These are phyloP conservation scores for Gymnocephalus cernua DNA, from an alignment of 2,113 vertebrate genomes.

Conservation along the genomic window DNA sequence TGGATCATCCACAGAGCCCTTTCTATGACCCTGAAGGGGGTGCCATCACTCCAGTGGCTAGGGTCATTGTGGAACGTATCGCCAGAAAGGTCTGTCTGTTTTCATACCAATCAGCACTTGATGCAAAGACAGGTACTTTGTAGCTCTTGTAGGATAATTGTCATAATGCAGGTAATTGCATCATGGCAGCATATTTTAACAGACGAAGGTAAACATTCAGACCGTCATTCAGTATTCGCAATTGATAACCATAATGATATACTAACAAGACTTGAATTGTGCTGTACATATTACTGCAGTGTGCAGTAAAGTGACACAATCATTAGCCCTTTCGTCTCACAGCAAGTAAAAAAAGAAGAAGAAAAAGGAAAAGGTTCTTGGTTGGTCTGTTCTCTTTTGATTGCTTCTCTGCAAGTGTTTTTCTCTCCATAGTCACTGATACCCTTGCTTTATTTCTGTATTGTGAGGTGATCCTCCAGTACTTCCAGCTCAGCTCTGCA, in stretches of 20 bases:
- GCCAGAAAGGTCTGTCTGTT: slow-evolving; percentile 91
- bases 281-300: neutral
- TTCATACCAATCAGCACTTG: neutral
- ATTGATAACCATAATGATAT: neutral
- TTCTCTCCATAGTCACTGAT: neutral
- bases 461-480: neutral
- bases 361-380: neutral
- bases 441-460: neutral
- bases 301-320: neutral
- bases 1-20: slow-evolving; percentile 98
- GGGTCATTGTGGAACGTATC: slow-evolving; percentile 95
- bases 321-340: neutral
- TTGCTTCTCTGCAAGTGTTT: neutral
- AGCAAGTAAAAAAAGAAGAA: neutral
- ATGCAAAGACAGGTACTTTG: neutral
- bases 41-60: slow-evolving; percentile 94
- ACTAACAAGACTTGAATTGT: neutral
- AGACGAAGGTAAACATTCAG: neutral
- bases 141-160: neutral
- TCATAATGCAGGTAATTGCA: neutral
- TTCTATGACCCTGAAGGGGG: slow-evolving; percentile 99
- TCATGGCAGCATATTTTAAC: neutral
- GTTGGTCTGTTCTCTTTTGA: neutral
- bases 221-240: neutral
- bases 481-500: neutral